Percentiles rank a stretch among this genome's conserved stretches.
These are phyloP conservation scores for Poecilia picta DNA, from an alignment of 2,797 vertebrate genomes.

Conservation along the genomic window DNA sequence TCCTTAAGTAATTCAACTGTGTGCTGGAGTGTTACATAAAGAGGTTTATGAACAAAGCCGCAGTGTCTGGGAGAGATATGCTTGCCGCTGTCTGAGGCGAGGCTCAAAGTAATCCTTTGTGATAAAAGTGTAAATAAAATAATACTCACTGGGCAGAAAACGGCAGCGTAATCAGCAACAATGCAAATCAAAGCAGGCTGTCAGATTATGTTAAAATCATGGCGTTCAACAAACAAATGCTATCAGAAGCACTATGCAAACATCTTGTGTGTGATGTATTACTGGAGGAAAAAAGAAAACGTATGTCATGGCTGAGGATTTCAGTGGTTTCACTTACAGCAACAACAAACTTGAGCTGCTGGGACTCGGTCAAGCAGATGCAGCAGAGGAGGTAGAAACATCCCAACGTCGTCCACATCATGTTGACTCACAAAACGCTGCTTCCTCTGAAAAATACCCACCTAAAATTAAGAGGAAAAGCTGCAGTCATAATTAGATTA, in stretches of 20 bases:
- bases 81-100: constrained; percentile 53
- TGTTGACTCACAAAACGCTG: constrained; percentile 16
- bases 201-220: constrained; percentile 29
- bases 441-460: constrained; percentile 21
- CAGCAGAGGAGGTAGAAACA: constrained; percentile 59
- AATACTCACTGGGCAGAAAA: constrained; percentile 53
- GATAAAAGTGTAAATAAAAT: constrained; percentile 60
- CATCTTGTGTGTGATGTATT: constrained; percentile 5
- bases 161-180: constrained; percentile 49
- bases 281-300: neutral
- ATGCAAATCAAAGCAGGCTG: constrained; percentile 38
- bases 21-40: constrained; percentile 41
- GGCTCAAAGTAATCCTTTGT: constrained; percentile 70
- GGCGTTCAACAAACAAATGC: constrained; percentile 27
- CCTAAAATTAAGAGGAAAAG: constrained; percentile 9
- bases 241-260: constrained; percentile 12
- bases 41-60: constrained; percentile 64
- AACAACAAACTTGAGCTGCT: constrained; percentile 73
- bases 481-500: neutral
- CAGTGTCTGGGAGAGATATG: constrained; percentile 64
- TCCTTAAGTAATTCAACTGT: constrained; percentile 27
- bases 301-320: constrained; percentile 3
- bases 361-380: constrained; percentile 51
- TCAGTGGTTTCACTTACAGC: constrained; percentile 63
- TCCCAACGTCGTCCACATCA: constrained; percentile 49